These are phyloP conservation scores for Lordiphosa mommai DNA, from an alignment of 1,140 invertebrate species.

Conservation along the genomic window DNA sequence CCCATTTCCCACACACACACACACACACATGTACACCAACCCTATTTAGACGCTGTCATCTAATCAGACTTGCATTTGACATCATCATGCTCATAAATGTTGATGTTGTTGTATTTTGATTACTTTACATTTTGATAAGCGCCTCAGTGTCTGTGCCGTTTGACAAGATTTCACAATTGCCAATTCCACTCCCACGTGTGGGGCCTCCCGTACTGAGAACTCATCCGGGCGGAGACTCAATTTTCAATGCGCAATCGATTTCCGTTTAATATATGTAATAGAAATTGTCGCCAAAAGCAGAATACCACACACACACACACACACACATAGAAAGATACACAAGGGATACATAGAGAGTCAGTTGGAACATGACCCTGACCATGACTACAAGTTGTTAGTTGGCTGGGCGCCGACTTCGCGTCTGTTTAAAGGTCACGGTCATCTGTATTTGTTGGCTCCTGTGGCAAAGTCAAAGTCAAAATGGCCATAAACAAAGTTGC, in stretches of 20 bases:
- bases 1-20: conserved; percentile 2
- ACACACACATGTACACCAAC: background rate
- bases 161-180: conserved; percentile 31
- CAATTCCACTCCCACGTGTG: conserved; percentile 15
- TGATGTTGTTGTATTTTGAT: conserved; percentile 23
- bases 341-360: background rate
- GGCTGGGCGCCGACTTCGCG: conserved; percentile 63
- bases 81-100: conserved; percentile 41
- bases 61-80: conserved; percentile 46
- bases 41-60: conserved; percentile 13
- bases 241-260: conserved; percentile 70
- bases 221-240: conserved; percentile 59
- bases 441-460: conserved; percentile 23
- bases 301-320: conserved; percentile 15
- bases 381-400: conserved; percentile 32
- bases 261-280: conserved; percentile 60
- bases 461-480: conserved; percentile 24
- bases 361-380: conserved; percentile 26
- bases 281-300: conserved; percentile 41
- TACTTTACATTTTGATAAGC: conserved; percentile 35
- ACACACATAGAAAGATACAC: background rate
- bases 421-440: conserved; percentile 67
- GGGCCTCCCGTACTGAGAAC: conserved; percentile 24
- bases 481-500: conserved; percentile 49
- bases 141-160: background rate